Base-by-base conservation (phyloP, 2,888 invertebrate genomes). In the Antitype chi region DNA sequence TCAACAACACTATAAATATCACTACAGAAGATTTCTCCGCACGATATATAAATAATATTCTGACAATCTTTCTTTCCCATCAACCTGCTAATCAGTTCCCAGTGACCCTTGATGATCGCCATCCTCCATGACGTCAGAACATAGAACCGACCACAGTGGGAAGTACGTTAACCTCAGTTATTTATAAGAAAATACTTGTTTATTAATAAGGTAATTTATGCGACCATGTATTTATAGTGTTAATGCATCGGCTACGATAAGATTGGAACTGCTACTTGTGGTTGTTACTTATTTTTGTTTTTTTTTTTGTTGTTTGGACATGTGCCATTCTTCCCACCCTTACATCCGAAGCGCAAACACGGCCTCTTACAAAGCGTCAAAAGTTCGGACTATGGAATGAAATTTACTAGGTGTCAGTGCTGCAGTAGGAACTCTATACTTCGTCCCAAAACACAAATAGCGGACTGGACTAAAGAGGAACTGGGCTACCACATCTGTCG, bases 41-140 rank as follows among this genome's bases (percentile, higher is more conserved):
- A 23, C n/a, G n/a, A 7, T 38, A n/a, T 8, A 43, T 55, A 43
- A 20, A 57, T 47, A 47, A 47, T 3, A 53, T 25, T 49, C 28
- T 1, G n/a, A 55, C 23, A 28, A 73, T 20, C 3, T 38, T 25
- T 76, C 20, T 32, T 2, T 47, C 28, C 1, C 25, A 57, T 15
- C 15, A 4, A 13, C 47, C 38, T 28, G 49, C 15, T 76, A 53
- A 76, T 53, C n/a, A 76, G 32, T 52, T 32, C 17, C 20, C 23
- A 25, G 9, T 13, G 47, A 7, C 25, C 60, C 8, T 8, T 80
- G 52, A 32, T 28, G 52, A 3, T 20, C 25, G 17, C 23, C 17
- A 57, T 28, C 20, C 74, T 60, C 59, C 52, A 62, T 73, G 74
- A 77, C 80, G 76, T 80, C 25, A 9, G 9, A 17, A 9, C 28